These are phyloP conservation scores for Hyperopisus bebe DNA, from an alignment of 2,113 vertebrate genomes.

Conservation along the genomic window DNA sequence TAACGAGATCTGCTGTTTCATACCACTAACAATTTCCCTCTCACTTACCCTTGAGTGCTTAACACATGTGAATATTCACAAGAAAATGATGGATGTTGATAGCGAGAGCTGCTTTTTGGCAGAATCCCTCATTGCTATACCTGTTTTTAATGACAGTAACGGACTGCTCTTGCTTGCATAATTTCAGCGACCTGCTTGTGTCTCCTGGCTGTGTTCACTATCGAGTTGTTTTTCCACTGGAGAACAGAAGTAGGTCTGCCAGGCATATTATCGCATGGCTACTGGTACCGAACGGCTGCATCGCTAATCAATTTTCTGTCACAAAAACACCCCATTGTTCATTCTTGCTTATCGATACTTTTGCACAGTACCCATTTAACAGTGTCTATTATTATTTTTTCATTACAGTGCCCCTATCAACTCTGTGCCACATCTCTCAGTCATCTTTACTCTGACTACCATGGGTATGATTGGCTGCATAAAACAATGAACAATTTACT, in stretches of 20 bases:
- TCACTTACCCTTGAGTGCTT: neutral
- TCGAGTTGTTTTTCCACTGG: conserved; percentile 11
- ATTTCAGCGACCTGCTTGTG: conserved; percentile 39
- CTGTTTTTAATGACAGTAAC: conserved; percentile 24
- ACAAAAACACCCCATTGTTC: neutral
- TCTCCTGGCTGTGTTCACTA: conserved; percentile 20
- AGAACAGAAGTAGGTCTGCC: neutral
- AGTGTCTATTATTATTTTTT: neutral
- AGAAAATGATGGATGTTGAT: neutral
- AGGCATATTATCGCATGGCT: neutral
- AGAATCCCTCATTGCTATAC: conserved; percentile 34
- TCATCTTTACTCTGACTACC: neutral
- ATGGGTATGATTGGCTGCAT: neutral
- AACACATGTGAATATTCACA: neutral
- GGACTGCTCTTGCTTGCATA: conserved; percentile 38
- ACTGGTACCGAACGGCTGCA: neutral
- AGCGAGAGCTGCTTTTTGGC: neutral
- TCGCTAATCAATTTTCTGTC: neutral
- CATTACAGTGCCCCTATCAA: neutral
- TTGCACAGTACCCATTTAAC: neutral
- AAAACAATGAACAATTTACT: neutral
- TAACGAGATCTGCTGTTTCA: neutral
- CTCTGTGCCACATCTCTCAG: neutral
- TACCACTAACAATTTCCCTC: neutral
- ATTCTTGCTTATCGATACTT: neutral